A percentile compares a stretch with the other conserved stretches of the same genome.
These are phyloP conservation scores for Apis cerana DNA, from an alignment of 1,140 invertebrate species.

Conservation along the genomic window DNA sequence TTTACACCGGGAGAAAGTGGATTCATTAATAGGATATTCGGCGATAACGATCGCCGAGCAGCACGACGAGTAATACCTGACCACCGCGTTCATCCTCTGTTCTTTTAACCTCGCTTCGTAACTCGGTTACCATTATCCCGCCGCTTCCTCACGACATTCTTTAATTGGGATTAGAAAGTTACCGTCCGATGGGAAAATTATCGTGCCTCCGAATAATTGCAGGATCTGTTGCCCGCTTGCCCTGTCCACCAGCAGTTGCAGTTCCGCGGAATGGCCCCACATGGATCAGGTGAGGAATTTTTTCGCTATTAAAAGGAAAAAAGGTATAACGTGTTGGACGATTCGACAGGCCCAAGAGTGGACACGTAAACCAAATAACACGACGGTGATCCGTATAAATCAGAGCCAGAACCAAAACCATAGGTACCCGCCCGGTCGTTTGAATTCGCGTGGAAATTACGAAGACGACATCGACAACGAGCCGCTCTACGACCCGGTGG, in stretches of 20 bases:
- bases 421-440: conserved; percentile 47
- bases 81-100: conserved; percentile 36
- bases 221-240: conserved; percentile 76
- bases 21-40: conserved; percentile 63
- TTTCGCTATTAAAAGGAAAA: too few relatives aligned
- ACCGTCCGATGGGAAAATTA: neutral
- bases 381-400: conserved; percentile 78
- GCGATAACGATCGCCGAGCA: conserved; percentile 50
- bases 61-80: conserved; percentile 49
- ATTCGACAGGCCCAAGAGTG: conserved; percentile 73
- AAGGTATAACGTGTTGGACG: too few relatives aligned
- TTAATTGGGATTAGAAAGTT: conserved; percentile 53
- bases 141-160: conserved; percentile 27
- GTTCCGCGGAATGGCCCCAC: conserved; percentile 74
- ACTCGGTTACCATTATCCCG: neutral
- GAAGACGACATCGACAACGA: conserved; percentile 73
- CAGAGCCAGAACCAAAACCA: conserved; percentile 69
- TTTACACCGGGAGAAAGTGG: conserved; percentile 63
- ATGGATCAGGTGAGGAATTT: conserved; percentile 72
- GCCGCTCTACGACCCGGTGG: conserved; percentile 78
- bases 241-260: conserved; percentile 73
- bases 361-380: conserved; percentile 78
- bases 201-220: conserved; percentile 49
- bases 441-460: conserved; percentile 66
- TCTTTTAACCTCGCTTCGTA: conserved; percentile 9